These are phyloP conservation scores for Diaphora mendica DNA, from an alignment of 2,888 invertebrate genomes.

Conservation along the genomic window DNA sequence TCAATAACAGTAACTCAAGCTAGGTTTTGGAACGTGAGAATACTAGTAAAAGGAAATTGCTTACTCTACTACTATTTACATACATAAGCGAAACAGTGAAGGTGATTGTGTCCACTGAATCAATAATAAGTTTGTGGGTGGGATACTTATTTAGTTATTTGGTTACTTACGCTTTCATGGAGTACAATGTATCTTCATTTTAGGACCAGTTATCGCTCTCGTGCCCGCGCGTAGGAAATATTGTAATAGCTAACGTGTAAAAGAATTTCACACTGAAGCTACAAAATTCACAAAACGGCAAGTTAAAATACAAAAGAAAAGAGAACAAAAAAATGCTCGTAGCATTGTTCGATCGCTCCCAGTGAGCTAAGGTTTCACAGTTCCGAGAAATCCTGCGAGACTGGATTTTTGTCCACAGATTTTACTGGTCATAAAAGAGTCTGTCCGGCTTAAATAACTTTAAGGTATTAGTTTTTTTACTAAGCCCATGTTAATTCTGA, in stretches of 20 bases:
- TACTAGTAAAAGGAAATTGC: constrained; percentile 25
- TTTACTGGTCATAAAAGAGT: constrained; percentile 55
- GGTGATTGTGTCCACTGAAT: constrained; percentile 49
- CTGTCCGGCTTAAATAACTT: constrained; percentile 52
- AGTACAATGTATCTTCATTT: not conserved
- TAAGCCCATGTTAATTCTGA: constrained; percentile 27
- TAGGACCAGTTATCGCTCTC: not conserved
- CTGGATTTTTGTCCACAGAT: constrained; percentile 63
- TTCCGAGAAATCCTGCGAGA: constrained; percentile 62
- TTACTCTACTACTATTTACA: constrained; percentile 31
- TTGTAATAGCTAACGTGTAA: not conserved
- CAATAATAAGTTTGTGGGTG: constrained; percentile 30
- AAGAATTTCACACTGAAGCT: not conserved
- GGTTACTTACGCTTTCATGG: not conserved
- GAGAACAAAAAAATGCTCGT: constrained; percentile 28
- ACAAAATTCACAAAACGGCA: not conserved
- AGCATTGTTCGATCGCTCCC: constrained; percentile 28
- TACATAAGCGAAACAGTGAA: constrained; percentile 44
- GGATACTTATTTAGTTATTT: too few species aligned
- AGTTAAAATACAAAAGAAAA: constrained; percentile 12
- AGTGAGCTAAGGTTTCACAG: constrained; percentile 39
- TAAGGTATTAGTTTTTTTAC: constrained; percentile 16
- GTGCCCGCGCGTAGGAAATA: not conserved
- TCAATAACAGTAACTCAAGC: constrained; percentile 23
- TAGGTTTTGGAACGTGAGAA: constrained; percentile 17